Evolutionary conservation across 53 echinoderm and acorn worm genomes (phyloP).

Genomic region (Crossaster papposus): DNA sequence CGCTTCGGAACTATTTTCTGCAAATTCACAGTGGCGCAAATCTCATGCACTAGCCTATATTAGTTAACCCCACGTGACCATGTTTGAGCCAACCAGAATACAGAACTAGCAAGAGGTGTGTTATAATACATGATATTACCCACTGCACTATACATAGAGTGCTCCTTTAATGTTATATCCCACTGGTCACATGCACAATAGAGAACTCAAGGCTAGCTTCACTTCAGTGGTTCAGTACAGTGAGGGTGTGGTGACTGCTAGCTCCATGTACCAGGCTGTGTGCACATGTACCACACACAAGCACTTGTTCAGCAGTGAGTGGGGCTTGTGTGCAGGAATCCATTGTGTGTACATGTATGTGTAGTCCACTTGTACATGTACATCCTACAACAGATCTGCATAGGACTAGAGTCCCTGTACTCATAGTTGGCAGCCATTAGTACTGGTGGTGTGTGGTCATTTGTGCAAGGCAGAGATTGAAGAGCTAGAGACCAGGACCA

Average conservation of each 20-base stretch:
- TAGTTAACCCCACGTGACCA: no score
- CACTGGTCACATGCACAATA: slow-evolving; percentile 59
- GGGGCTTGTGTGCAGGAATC: slow-evolving; percentile 1
- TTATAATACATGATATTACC: no score
- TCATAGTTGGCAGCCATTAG: neutral
- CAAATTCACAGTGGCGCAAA: no score
- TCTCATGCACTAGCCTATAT: no score
- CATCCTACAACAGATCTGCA: neutral
- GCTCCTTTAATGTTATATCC: slow-evolving; percentile 39
- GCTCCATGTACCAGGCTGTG: no score
- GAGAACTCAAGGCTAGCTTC: slow-evolving; percentile 53
- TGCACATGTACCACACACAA: slow-evolving; percentile 21
- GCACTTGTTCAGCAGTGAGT: neutral
- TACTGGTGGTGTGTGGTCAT: slow-evolving; percentile 28
- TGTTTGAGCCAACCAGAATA: no score
- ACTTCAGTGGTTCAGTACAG: slow-evolving; percentile 53
- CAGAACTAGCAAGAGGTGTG: no score
- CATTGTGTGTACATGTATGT: slow-evolving; percentile 6
- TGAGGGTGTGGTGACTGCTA: slow-evolving; percentile 50
- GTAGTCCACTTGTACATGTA: neutral
- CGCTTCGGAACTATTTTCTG: no score
- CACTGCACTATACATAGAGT: no score
- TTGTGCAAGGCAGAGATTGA: neutral
- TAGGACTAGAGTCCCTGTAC: neutral
- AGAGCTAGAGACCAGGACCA: slow-evolving; percentile 9